Base-by-base conservation (phyloP, 2,797 vertebrate genomes). In the Decapterus maruadsi region DNA sequence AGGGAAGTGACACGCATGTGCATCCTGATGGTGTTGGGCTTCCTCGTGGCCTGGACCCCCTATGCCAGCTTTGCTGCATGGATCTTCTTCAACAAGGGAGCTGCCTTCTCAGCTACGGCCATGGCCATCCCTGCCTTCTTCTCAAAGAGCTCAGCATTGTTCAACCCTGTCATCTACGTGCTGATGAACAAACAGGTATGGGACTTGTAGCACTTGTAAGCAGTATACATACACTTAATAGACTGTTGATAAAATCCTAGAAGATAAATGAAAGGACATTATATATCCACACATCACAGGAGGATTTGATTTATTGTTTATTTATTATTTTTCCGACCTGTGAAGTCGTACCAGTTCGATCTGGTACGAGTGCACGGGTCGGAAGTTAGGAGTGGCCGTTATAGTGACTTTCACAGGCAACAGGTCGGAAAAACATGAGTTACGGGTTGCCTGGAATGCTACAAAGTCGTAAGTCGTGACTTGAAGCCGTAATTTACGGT, bases 1-100 rank as follows among this genome's bases (percentile, higher is more conserved):
- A 92, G 81, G 74, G 96, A 97, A 89, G 96, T 96, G 72, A 97
- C 96, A 8, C 94, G 92, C n/a, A 96, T 96, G 96, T 96, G 96
- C 63, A 51, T 96, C 82, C 82, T 96, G 75, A 97, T 96, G 96
- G 95, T 97, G 12, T 42, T 94, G 0, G 96, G 96, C 62, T 97
- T 96, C 84, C 86, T 96, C 70, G 16, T 95, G 29, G 96, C 96
- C 50, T 96, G 96, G 64, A 78, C 87, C 1, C 96, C 97, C 61
- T 97, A 95, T 6, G 96, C 96, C 0, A 90, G 87, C 2, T 89
- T 96, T 62, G 95, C 96, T 55, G 95, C 93, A 63, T 96, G 95
- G 87, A 96, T 97, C 83, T 96, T 97, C 75, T 84, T 96, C 66
- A 96, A 97, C 66, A 94, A 91, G 17, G 88, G 95, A 66, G 94